Conservation (phyloP, 2,113 vertebrate species). For the Syngnathoides biaculeatus region DNA sequence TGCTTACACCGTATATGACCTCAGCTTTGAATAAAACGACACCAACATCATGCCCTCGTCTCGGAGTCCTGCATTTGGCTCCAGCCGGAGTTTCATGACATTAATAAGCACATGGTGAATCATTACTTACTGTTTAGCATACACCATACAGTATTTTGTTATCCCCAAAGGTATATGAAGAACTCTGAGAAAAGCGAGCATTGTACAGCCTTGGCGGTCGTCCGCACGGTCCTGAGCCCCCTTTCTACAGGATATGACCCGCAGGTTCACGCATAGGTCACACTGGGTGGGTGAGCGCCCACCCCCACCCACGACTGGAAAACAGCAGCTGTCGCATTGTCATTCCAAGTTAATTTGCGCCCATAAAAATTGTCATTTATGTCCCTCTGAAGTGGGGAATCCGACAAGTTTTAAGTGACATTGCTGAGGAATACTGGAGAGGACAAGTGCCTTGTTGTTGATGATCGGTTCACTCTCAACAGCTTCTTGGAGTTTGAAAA, state of each 20-base stretch:
- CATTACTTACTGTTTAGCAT: neutral
- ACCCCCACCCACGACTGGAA: conserved; percentile 11
- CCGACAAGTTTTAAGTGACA: neutral
- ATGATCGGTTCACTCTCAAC: conserved; percentile 27
- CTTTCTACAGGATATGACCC: neutral
- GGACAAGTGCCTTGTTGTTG: neutral
- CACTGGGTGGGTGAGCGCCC: neutral
- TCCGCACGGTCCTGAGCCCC: neutral
- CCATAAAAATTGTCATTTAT: conserved; percentile 12
- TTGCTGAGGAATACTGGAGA: too few relatives aligned
- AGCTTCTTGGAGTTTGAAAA: conserved; percentile 26
- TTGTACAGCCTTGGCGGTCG: too few relatives aligned
- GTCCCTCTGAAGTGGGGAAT: neutral
- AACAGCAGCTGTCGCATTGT: conserved; percentile 17
- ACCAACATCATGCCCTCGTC: too few relatives aligned
- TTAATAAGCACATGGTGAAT: neutral
- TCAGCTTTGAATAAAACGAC: too few relatives aligned
- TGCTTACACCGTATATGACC: too few relatives aligned
- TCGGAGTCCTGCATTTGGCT: too few relatives aligned
- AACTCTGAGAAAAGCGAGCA: too few relatives aligned
- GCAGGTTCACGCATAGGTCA: conserved; percentile 2
- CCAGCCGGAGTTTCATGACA: too few relatives aligned
- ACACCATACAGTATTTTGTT: too few relatives aligned
- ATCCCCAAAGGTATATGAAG: too few relatives aligned
- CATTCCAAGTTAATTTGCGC: conserved; percentile 4